Evolutionary conservation across 2,888 invertebrate genomes (phyloP).

Genomic region (Lasioglossum leucozonium): DNA sequence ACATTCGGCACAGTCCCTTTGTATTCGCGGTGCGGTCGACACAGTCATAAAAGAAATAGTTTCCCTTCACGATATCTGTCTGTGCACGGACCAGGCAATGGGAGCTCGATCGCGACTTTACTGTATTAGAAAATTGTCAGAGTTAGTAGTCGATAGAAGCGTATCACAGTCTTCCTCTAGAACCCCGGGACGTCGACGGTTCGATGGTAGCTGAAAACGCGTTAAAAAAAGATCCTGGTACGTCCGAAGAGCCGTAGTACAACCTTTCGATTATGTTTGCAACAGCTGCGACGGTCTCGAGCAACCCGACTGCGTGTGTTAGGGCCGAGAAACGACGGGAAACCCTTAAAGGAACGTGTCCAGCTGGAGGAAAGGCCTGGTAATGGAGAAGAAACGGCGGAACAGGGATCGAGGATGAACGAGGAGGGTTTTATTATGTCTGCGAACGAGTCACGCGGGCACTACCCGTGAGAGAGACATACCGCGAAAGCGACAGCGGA

Average conservation of each 20-base stretch:
- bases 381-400: conserved; percentile 41
- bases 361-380: conserved; percentile 33
- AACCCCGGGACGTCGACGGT: not conserved
- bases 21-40: no score
- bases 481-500: conserved; percentile 57
- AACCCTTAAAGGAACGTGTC: conserved; percentile 51
- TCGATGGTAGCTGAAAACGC: not conserved
- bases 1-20: no score
- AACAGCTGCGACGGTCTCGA: not conserved
- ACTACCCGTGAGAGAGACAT: conserved; percentile 41
- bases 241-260: not conserved
- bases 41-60: no score
- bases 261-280: not conserved
- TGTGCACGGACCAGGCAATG: no score
- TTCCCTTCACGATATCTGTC: no score
- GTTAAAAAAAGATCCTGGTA: not conserved
- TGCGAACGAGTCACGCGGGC: conserved; percentile 67
- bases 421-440: conserved; percentile 66
- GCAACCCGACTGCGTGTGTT: conserved; percentile 15
- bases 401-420: conserved; percentile 50
- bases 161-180: not conserved
- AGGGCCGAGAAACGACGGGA: conserved; percentile 23
- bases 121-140: no score
- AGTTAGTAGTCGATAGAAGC: no score
- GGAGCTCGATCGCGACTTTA: no score